Conservation (phyloP, 2,888 invertebrate genomes). For the Amphipoea oculea region DNA sequence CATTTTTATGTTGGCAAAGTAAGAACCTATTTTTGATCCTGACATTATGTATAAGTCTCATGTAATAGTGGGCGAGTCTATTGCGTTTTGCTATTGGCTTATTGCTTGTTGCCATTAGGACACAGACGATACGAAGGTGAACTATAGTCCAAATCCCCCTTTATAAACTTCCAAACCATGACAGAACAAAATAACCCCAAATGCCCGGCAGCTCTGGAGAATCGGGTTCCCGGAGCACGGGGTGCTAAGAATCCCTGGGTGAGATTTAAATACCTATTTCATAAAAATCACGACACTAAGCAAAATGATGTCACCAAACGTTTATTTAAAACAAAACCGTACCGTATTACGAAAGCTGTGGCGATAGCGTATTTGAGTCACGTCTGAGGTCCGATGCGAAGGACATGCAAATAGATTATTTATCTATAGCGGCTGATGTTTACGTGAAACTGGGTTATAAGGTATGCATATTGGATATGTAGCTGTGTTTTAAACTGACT, state of each 20-base stretch:
- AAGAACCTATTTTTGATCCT: background rate
- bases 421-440: conserved; percentile 32
- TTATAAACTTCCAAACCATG: no score
- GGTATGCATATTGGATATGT: conserved; percentile 24
- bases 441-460: conserved; percentile 45
- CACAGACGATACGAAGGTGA: no score
- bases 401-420: conserved; percentile 58
- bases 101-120: no score
- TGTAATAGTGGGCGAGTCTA: no score
- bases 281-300: background rate
- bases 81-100: no score
- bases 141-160: no score
- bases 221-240: no score
- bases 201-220: no score
- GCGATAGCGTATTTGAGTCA: conserved; percentile 59
- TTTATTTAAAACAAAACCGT: conserved; percentile 33
- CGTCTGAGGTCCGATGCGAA: conserved; percentile 54
- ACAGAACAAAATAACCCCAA: no score
- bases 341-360: conserved; percentile 47
- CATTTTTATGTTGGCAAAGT: background rate
- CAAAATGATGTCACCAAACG: conserved; percentile 31
- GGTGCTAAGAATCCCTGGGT: no score
- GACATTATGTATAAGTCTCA: no score
- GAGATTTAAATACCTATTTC: background rate
- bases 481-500: conserved; percentile 9